These are phyloP conservation scores for Vireo altiloquus DNA, from an alignment of 2,113 vertebrate genomes.

Conservation along the genomic window DNA sequence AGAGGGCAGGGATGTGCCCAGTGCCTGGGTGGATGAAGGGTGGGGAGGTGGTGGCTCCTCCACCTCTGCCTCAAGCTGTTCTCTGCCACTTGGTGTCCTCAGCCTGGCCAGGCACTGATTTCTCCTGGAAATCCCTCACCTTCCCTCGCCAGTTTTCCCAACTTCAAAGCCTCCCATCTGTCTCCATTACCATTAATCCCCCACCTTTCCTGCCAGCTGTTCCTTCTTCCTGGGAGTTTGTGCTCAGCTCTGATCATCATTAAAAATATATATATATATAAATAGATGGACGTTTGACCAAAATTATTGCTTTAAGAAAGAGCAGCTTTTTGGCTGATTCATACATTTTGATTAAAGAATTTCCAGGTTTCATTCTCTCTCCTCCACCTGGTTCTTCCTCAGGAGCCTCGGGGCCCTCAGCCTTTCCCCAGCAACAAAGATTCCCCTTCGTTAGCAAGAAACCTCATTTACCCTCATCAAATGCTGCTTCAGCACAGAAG, in stretches of 20 bases:
- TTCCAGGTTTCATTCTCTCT: not conserved
- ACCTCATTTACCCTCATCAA: not conserved
- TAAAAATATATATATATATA: fast-evolving
- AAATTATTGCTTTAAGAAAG: not conserved
- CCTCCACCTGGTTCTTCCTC: not conserved
- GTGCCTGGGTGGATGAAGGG: not conserved
- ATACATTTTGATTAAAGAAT: not conserved
- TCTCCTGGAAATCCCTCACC: not conserved
- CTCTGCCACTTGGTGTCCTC: not conserved
- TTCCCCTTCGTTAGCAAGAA: not conserved
- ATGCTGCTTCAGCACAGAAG: not conserved
- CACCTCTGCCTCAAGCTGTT: not conserved
- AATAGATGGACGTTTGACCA: not conserved
- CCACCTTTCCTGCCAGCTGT: not conserved
- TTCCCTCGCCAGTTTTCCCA: not conserved
- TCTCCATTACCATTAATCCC: not conserved
- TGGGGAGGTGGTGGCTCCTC: not conserved
- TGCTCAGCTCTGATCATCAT: not conserved
- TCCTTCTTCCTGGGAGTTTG: not conserved
- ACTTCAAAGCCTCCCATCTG: not conserved
- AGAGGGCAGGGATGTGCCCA: not conserved
- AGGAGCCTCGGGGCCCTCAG: not conserved
- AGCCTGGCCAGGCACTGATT: not conserved
- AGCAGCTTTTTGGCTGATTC: not conserved
- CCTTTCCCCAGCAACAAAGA: not conserved